phyloP scores from a whole-genome alignment of 2,113 vertebrate genomes.

The Malurus melanocephalus region DNA sequence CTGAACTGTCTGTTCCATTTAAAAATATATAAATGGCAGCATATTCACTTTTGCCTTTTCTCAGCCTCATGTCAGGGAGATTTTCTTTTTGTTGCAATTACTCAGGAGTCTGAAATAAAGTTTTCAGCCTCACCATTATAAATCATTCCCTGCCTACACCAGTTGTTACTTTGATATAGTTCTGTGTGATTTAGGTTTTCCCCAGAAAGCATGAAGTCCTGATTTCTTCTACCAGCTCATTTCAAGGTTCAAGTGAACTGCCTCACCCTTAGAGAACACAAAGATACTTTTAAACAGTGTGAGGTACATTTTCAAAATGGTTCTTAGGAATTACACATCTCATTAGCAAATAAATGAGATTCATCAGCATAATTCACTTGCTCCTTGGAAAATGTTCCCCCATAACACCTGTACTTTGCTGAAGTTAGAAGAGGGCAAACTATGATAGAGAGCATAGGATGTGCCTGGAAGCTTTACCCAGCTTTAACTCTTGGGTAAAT shows the following conservation, averaged over 20 bases:
- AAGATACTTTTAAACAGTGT: not conserved
- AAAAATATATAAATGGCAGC: constrained; percentile 5
- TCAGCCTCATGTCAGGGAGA: not conserved
- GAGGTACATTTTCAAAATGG: constrained; percentile 20
- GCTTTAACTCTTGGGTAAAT: not conserved
- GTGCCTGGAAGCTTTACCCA: not conserved
- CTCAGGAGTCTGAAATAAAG: constrained; percentile 7
- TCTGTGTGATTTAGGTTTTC: not conserved
- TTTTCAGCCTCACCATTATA: not conserved
- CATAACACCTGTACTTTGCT: not conserved
- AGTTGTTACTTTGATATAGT: not conserved
- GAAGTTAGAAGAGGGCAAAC: not conserved
- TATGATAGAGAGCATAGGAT: not conserved
- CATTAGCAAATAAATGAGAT: constrained; percentile 44
- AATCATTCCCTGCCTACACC: not conserved
- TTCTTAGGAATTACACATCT: constrained; percentile 27
- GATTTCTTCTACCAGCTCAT: not conserved
- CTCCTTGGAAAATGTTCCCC: not conserved
- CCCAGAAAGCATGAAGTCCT: not conserved
- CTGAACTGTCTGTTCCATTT: constrained; percentile 17
- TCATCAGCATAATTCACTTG: not conserved
- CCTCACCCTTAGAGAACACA: not conserved
- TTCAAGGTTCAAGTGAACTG: constrained; percentile 15
- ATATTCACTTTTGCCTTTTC: not conserved
- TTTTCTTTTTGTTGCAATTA: constrained; percentile 21